These are phyloP conservation scores for Stegana nigrithorax DNA, from an alignment of 2,888 invertebrate genomes.

Conservation along the genomic window DNA sequence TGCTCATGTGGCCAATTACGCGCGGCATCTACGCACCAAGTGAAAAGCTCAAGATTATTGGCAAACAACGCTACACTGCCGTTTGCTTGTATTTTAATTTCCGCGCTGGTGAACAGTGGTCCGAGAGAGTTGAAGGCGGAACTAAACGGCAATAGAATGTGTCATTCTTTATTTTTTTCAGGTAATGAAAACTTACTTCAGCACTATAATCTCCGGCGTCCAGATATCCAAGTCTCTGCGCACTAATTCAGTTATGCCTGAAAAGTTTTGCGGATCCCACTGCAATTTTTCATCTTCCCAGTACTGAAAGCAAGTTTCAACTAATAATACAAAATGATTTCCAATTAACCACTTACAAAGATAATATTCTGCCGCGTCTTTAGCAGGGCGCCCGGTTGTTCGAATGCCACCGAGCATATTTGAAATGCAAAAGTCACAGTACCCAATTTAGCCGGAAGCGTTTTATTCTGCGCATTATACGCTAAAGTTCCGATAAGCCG, in stretches of 20 bases:
- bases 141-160: slow-evolving; percentile 23
- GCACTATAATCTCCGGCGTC: slow-evolving; percentile 53
- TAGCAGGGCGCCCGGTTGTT: slow-evolving; percentile 52
- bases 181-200: slow-evolving; percentile 53
- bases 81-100: slow-evolving; percentile 46
- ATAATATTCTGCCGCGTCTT: slow-evolving; percentile 65
- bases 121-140: slow-evolving; percentile 51
- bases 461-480: slow-evolving; percentile 67
- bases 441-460: slow-evolving; percentile 53
- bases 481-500: slow-evolving; percentile 71
- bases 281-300: slow-evolving; percentile 75
- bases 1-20: slow-evolving; percentile 65
- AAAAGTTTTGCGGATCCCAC: slow-evolving; percentile 74
- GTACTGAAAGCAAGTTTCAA: slow-evolving; percentile 69
- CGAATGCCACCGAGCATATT: slow-evolving; percentile 55
- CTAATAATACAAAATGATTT: too few species aligned
- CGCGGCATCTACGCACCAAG: slow-evolving; percentile 61
- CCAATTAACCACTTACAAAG: slow-evolving; percentile 62
- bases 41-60: slow-evolving; percentile 50
- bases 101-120: slow-evolving; percentile 35
- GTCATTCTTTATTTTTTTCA: not conserved
- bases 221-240: slow-evolving; percentile 51
- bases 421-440: slow-evolving; percentile 56
- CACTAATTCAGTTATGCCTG: slow-evolving; percentile 65
- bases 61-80: slow-evolving; percentile 51